Conservation (phyloP, 2,888 invertebrate genomes). For the Tipula helvola region DNA sequence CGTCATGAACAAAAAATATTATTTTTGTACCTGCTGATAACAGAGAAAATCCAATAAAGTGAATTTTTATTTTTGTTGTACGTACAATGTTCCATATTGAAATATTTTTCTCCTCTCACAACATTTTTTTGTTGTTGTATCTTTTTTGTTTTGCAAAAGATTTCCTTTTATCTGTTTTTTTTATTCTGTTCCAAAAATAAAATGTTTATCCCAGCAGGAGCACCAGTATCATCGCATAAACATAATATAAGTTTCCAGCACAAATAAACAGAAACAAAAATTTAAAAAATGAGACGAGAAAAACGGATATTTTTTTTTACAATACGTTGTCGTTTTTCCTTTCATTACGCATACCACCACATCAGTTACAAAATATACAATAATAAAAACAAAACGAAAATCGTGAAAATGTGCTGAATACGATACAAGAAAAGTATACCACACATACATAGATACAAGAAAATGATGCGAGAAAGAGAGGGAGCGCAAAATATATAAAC, state of each 20-base stretch:
- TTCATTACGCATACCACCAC: background rate
- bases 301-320: background rate
- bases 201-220: background rate
- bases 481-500: background rate
- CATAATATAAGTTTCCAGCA: background rate
- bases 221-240: background rate
- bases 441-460: background rate
- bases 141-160: background rate
- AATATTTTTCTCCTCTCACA: background rate
- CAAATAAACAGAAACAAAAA: background rate
- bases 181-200: background rate
- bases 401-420: background rate
- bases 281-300: background rate
- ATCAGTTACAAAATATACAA: background rate
- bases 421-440: background rate
- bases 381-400: background rate
- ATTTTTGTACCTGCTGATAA: background rate
- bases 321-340: background rate
- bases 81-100: background rate
- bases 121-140: background rate
- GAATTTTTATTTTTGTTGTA: background rate
- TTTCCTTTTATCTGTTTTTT: background rate
- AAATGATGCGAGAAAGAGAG: background rate
- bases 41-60: background rate
- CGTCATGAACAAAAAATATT: background rate